Conservation (phyloP, 2,113 vertebrate genomes). For the Campylomormyrus numenius region DNA sequence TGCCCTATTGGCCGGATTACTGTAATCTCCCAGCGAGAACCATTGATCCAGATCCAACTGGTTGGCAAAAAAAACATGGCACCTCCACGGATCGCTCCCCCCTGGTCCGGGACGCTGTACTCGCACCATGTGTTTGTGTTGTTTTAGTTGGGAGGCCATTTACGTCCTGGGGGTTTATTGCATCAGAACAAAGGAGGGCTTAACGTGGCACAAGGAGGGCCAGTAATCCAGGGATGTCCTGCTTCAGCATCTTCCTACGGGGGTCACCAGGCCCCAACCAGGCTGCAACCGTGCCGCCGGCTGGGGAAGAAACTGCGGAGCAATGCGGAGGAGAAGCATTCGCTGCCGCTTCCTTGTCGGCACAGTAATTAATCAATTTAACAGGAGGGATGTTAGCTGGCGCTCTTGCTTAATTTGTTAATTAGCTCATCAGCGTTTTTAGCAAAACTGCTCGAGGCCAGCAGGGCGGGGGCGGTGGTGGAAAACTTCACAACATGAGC, state of each 20-base stretch:
- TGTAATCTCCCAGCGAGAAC: conserved; percentile 16
- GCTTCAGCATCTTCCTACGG: neutral
- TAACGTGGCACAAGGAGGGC: neutral
- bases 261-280: neutral
- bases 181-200: neutral
- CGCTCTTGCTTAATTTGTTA: neutral
- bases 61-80: neutral
- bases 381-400: neutral
- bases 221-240: neutral
- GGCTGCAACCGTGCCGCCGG: neutral
- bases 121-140: neutral
- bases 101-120: neutral
- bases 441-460: neutral
- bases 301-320: neutral
- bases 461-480: neutral
- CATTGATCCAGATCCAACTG: conserved; percentile 10
- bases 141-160: neutral
- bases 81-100: neutral
- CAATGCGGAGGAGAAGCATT: neutral
- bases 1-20: conserved; percentile 13
- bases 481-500: neutral
- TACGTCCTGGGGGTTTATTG: neutral
- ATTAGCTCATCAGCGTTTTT: conserved; percentile 2
- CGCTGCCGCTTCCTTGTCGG: neutral
- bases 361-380: neutral